phyloP scores from a whole-genome alignment of 64 coral and sea anemone genomes.

The Dendrophyllia cribrosa region DNA sequence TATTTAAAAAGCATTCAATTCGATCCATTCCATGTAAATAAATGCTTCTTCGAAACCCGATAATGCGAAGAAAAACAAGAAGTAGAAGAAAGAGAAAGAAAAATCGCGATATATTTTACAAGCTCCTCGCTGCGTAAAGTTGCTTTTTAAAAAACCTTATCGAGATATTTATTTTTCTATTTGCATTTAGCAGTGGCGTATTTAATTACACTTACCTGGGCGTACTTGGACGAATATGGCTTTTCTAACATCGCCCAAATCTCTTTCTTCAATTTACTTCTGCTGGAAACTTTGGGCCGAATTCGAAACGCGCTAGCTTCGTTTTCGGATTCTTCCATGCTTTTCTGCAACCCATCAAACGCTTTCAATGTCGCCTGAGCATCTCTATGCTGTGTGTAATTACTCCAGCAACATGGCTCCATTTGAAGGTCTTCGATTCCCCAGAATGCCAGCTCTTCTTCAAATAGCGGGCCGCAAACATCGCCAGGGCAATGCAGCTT shows the following conservation, averaged over 20 bases:
- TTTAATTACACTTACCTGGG: slow-evolving; percentile 71
- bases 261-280: slow-evolving; percentile 48
- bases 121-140: slow-evolving; percentile 9
- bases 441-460: slow-evolving; percentile 97
- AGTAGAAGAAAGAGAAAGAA: not conserved
- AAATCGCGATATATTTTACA: not conserved
- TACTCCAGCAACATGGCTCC: slow-evolving; percentile 99
- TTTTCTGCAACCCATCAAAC: slow-evolving; percentile 90
- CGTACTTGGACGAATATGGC: slow-evolving; percentile 94
- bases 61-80: not conserved
- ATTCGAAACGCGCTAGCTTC: slow-evolving; percentile 66
- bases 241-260: slow-evolving; percentile 86
- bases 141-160: slow-evolving; percentile 1
- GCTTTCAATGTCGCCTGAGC: slow-evolving; percentile 93
- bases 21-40: not conserved
- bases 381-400: slow-evolving; percentile 96
- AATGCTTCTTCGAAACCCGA: not conserved
- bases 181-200: not conserved
- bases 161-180: slow-evolving; percentile 22
- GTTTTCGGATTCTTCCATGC: slow-evolving; percentile 79
- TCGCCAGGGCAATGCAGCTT: slow-evolving; percentile 97
- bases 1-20: not conserved
- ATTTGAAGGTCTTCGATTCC: slow-evolving; percentile 99
- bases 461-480: slow-evolving; percentile 96
- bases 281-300: slow-evolving; percentile 8